These are phyloP conservation scores for Hecatera dysodea DNA, from an alignment of 2,888 invertebrate species.

Conservation along the genomic window DNA sequence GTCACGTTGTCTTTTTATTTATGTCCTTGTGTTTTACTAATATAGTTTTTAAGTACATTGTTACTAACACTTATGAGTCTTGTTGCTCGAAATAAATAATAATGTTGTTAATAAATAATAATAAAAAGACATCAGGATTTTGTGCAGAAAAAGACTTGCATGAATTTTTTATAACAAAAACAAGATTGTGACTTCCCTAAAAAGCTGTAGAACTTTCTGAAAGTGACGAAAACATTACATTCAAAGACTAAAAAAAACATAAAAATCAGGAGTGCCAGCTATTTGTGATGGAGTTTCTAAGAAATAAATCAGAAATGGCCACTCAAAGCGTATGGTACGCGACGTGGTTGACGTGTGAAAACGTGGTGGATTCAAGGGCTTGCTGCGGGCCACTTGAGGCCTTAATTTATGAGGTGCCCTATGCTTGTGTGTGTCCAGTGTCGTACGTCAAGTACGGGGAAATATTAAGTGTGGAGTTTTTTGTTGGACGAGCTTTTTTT, in stretches of 20 bases:
- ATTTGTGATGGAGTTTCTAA: slow-evolving; percentile 41
- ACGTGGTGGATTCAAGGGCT: slow-evolving; percentile 65
- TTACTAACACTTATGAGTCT: too few relatives aligned
- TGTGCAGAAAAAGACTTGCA: too few relatives aligned
- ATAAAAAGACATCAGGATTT: too few relatives aligned
- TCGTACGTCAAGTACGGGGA: slow-evolving; percentile 30
- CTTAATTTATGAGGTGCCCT: slow-evolving; percentile 80
- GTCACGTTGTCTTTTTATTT: too few relatives aligned
- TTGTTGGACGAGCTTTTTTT: neutral
- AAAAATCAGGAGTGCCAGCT: slow-evolving; percentile 33
- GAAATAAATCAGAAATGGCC: slow-evolving; percentile 52
- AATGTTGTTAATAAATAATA: too few relatives aligned
- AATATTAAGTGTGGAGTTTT: neutral
- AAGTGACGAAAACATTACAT: slow-evolving; percentile 3
- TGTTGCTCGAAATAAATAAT: too few relatives aligned
- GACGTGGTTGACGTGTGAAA: slow-evolving; percentile 59
- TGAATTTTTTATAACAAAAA: too few relatives aligned
- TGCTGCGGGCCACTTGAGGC: slow-evolving; percentile 70
- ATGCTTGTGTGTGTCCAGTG: slow-evolving; percentile 64
- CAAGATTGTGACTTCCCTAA: neutral
- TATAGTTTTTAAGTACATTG: too few relatives aligned
- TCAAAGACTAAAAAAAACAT: too few relatives aligned
- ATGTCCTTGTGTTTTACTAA: too few relatives aligned
- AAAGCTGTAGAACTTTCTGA: neutral
- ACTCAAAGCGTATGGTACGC: slow-evolving; percentile 44